phyloP scores from a whole-genome alignment of 2,797 vertebrate genomes.

The Labeo calbasu region DNA sequence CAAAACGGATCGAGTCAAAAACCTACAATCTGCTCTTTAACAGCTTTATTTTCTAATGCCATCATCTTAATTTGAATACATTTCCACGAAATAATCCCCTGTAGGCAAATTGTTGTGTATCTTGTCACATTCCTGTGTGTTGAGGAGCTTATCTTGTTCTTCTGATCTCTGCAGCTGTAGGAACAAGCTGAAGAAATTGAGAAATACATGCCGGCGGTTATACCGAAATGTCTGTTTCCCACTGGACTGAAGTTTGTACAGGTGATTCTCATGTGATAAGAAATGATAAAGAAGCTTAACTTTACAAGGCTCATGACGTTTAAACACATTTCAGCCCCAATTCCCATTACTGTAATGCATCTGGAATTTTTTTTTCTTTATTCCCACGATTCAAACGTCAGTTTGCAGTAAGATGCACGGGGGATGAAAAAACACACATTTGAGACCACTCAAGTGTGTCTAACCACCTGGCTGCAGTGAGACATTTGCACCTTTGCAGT shows the following conservation, averaged over 20 bases:
- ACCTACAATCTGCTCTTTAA: neutral
- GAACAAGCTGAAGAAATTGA: slow-evolving; percentile 4
- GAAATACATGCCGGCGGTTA: neutral
- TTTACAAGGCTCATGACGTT: neutral
- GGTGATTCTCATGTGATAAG: neutral
- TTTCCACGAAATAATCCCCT: slow-evolving; percentile 8
- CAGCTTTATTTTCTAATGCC: neutral
- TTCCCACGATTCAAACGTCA: neutral
- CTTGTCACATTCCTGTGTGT: slow-evolving; percentile 23
- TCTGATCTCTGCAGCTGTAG: slow-evolving; percentile 7
- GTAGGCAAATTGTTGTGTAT: neutral
- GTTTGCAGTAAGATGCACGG: neutral
- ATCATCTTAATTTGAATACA: slow-evolving; percentile 21
- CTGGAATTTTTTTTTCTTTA: neutral
- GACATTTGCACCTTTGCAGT: slow-evolving; percentile 36
- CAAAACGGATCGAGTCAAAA: neutral
- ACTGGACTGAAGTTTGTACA: neutral
- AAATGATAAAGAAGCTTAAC: neutral
- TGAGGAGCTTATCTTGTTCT: neutral
- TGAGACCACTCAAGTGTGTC: slow-evolving; percentile 33
- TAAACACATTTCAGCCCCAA: neutral
- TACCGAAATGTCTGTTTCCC: neutral
- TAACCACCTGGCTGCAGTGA: slow-evolving; percentile 43
- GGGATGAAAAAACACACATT: neutral
- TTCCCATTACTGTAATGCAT: neutral